These are phyloP conservation scores for Synanthedon myopaeformis DNA, from an alignment of 2,888 invertebrate species.

Conservation along the genomic window DNA sequence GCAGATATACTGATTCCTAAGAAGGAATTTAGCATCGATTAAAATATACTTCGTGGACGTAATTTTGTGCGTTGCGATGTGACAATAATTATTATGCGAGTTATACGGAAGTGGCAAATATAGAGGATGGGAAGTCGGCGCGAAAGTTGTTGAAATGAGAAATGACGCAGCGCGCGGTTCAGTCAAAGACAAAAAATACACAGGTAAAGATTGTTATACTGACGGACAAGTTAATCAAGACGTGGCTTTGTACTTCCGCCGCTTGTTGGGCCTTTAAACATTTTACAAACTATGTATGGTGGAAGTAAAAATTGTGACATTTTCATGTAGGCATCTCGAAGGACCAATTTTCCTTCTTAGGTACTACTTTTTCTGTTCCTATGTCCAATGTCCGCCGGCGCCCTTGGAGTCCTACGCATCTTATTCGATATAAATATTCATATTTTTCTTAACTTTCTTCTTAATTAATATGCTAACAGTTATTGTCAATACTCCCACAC, in stretches of 20 bases:
- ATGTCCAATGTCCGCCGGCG: neutral
- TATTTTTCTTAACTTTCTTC: slow-evolving; percentile 59
- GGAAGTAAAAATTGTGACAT: too few species aligned
- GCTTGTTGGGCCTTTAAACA: too few species aligned
- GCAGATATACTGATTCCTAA: too few species aligned
- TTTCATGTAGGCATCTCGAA: neutral
- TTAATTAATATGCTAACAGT: slow-evolving; percentile 66
- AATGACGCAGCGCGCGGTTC: slow-evolving; percentile 33
- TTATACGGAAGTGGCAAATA: slow-evolving; percentile 3
- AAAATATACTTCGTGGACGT: too few species aligned
- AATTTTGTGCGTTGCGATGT: too few species aligned
- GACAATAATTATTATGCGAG: too few species aligned
- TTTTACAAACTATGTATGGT: too few species aligned
- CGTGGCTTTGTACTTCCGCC: neutral
- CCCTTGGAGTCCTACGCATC: slow-evolving; percentile 2
- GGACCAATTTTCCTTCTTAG: neutral
- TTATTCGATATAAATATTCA: slow-evolving; percentile 33
- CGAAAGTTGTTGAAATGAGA: slow-evolving; percentile 55
- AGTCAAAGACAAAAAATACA: slow-evolving; percentile 32
- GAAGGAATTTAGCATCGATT: too few species aligned
- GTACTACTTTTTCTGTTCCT: too few species aligned
- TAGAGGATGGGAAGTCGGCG: slow-evolving; percentile 31
- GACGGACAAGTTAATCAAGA: neutral
- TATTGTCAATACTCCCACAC: slow-evolving; percentile 64
- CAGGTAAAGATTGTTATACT: slow-evolving; percentile 18